phyloP scores from a whole-genome alignment of 2,113 vertebrate genomes.

The Cheilinus undulatus region DNA sequence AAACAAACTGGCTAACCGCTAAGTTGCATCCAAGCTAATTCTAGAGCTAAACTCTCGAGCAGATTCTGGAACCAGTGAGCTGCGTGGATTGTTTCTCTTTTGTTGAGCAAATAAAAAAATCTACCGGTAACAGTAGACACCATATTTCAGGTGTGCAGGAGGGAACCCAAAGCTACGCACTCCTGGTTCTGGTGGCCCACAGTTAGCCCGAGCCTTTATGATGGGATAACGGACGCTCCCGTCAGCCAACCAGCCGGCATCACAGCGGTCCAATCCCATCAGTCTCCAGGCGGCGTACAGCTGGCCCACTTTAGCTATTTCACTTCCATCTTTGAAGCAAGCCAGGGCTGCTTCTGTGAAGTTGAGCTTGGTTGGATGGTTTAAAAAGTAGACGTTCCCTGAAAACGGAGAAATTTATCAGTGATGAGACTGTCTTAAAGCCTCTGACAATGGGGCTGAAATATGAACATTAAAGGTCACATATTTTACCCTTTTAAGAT shows the following conservation, averaged over 20 bases:
- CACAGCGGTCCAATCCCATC: slow-evolving; percentile 87
- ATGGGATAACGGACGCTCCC: slow-evolving; percentile 93
- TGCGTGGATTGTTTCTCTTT: not conserved
- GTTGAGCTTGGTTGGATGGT: slow-evolving; percentile 78
- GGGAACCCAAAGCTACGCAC: slow-evolving; percentile 91
- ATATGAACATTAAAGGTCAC: too few species aligned
- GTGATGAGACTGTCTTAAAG: too few species aligned
- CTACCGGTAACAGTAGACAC: slow-evolving; percentile 89
- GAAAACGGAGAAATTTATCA: not conserved
- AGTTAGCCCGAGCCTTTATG: slow-evolving; percentile 82
- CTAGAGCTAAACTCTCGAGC: slow-evolving; percentile 28
- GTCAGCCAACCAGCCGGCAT: slow-evolving; percentile 92
- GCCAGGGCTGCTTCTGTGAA: slow-evolving; percentile 87
- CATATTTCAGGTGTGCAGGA: slow-evolving; percentile 79
- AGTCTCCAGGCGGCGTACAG: slow-evolving; percentile 92
- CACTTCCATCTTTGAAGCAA: slow-evolving; percentile 81
- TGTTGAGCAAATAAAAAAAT: not conserved
- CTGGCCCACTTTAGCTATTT: slow-evolving; percentile 91
- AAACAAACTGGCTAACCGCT: slow-evolving; percentile 30
- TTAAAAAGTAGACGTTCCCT: slow-evolving; percentile 91
- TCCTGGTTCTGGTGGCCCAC: slow-evolving; percentile 86
- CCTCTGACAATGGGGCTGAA: too few species aligned
- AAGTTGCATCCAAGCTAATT: slow-evolving; percentile 29
- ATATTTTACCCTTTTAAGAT: too few species aligned
- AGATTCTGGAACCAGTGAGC: slow-evolving; percentile 24